Percentiles rank a stretch among this genome's conserved stretches.
These are phyloP conservation scores for Zoanthus sansibaricus DNA, from an alignment of 92 coral and sea anemone species.

Conservation along the genomic window DNA sequence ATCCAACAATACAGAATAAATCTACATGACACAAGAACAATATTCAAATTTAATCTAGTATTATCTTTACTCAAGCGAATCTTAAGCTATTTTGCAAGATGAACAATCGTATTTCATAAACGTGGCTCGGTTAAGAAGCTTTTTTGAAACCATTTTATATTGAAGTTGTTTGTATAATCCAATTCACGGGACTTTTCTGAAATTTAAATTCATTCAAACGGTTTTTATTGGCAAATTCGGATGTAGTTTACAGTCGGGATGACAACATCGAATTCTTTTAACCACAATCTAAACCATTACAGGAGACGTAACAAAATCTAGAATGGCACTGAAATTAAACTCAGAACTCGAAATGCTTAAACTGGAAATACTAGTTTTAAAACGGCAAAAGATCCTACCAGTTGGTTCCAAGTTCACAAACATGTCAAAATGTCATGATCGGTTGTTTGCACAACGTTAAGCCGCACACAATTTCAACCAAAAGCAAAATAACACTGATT, in stretches of 20 bases:
- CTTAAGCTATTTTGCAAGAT: slow-evolving; percentile 1
- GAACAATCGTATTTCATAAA: not conserved
- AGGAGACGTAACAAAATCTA: not conserved
- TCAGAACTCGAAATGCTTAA: not conserved
- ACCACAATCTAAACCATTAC: not conserved
- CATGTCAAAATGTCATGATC: not conserved
- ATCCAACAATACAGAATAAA: slow-evolving; percentile 12
- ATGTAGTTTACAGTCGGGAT: no score
- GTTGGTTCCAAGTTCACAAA: not conserved
- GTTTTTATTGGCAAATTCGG: not conserved
- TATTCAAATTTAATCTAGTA: slow-evolving; percentile 8
- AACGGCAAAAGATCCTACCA: not conserved
- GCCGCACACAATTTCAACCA: not conserved
- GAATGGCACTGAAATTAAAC: not conserved
- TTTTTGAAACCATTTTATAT: not conserved
- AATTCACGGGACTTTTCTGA: not conserved
- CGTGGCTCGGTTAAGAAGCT: not conserved
- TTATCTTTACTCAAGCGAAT: slow-evolving; percentile 15
- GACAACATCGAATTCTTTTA: no score
- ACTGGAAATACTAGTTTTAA: not conserved
- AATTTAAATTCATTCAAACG: not conserved
- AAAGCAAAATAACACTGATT: not conserved
- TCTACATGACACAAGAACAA: slow-evolving; percentile 21
- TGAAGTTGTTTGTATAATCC: not conserved
- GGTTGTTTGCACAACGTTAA: not conserved